Conservation (phyloP, 2,888 invertebrate species). For the Nephrotoma flavescens region DNA sequence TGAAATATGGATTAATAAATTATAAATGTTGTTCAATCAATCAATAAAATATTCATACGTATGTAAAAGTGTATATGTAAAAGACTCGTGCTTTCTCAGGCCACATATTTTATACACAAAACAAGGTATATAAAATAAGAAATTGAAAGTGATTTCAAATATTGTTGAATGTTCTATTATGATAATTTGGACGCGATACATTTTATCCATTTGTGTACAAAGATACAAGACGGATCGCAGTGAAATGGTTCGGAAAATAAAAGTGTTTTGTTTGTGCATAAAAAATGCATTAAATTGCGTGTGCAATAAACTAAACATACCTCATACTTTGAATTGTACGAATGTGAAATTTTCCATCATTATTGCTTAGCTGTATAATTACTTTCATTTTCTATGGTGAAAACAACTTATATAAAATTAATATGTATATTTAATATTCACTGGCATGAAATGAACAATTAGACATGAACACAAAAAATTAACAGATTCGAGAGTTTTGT, state of each 20-base stretch:
- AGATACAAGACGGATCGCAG: background rate
- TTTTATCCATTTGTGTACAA: background rate
- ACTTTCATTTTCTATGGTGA: background rate
- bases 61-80: background rate
- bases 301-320: background rate
- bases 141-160: background rate
- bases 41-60: background rate
- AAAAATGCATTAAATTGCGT: background rate
- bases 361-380: background rate
- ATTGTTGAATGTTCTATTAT: background rate
- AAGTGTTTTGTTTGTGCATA: background rate
- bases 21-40: background rate
- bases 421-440: background rate
- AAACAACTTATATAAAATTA: background rate
- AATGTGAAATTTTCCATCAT: background rate
- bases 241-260: background rate
- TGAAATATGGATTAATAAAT: background rate
- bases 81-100: background rate
- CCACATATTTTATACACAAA: background rate
- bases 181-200: background rate
- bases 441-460: background rate
- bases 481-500: background rate
- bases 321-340: background rate
- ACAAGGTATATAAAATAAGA: background rate
- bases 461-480: background rate